These are phyloP conservation scores for Abramis brama DNA, from an alignment of 2,113 vertebrate genomes.

Conservation along the genomic window DNA sequence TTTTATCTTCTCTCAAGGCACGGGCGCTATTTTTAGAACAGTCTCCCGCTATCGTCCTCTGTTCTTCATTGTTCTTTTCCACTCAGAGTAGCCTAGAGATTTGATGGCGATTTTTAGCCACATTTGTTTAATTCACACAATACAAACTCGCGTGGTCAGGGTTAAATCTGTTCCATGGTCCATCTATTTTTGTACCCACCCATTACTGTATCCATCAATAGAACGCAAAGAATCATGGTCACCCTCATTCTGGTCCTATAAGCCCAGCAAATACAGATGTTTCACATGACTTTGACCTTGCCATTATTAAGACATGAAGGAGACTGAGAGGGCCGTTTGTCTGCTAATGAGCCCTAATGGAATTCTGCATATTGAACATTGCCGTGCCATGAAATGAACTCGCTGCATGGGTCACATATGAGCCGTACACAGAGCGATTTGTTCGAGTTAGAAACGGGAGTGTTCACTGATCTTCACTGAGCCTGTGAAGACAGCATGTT, in stretches of 20 bases:
- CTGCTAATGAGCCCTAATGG: constrained; percentile 47
- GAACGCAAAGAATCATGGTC: neutral
- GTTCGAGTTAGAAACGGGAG: constrained; percentile 4
- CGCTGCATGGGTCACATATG: neutral
- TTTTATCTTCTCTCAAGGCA: constrained; percentile 13
- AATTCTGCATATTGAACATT: constrained; percentile 21
- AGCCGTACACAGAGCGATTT: neutral
- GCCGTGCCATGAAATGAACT: neutral
- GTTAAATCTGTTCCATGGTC: neutral
- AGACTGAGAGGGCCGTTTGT: constrained; percentile 21
- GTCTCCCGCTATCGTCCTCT: neutral
- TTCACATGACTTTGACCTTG: constrained; percentile 18
- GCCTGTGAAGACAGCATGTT: neutral
- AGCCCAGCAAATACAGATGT: neutral
- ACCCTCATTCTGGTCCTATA: neutral
- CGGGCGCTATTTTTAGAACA: neutral
- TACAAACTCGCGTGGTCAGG: neutral
- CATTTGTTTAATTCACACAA: neutral
- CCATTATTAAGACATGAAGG: constrained; percentile 20
- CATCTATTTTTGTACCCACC: neutral
- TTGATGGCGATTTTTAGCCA: neutral
- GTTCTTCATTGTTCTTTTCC: constrained; percentile 11
- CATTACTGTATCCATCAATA: neutral
- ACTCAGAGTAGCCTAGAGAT: neutral
- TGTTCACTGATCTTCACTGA: neutral